Conservation (phyloP, 1,140 invertebrate species). For the Dufourea novaeangliae region DNA sequence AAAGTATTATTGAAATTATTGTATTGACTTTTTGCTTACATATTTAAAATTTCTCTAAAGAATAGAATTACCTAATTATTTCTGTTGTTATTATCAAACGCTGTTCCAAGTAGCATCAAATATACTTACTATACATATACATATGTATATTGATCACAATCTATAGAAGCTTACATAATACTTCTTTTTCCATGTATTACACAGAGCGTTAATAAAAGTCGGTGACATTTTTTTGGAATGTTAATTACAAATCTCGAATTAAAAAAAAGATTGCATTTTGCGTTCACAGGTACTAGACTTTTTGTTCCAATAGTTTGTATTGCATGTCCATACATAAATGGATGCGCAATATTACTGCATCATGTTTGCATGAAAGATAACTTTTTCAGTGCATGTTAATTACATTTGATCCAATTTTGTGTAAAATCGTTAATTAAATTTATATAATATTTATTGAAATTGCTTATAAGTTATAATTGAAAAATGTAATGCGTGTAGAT, state of each 20-base stretch:
- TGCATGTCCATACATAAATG: not conserved
- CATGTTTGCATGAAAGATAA: not conserved
- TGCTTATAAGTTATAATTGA: slow-evolving; percentile 1
- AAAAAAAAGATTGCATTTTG: slow-evolving; percentile 12
- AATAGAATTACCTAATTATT: not conserved
- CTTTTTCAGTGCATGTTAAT: slow-evolving; percentile 1
- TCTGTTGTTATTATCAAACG: slow-evolving; percentile 19
- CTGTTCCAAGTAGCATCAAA: slow-evolving; percentile 3
- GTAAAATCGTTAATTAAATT: slow-evolving; percentile 1
- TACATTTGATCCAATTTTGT: not conserved
- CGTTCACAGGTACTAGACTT: not conserved
- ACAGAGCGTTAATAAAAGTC: slow-evolving; percentile 33
- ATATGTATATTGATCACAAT: slow-evolving; percentile 10
- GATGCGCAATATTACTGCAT: not conserved
- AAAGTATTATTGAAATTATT: slow-evolving; percentile 16
- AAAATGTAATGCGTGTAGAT: not conserved
- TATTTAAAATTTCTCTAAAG: slow-evolving; percentile 5
- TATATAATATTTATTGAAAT: slow-evolving; percentile 27
- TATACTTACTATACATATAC: slow-evolving; percentile 13
- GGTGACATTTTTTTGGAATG: slow-evolving; percentile 1
- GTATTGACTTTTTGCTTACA: slow-evolving; percentile 9
- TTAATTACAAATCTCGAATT: not conserved
- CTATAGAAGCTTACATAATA: not conserved
- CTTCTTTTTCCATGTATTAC: slow-evolving; percentile 3
- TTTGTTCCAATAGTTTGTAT: not conserved